Evolutionary conservation across 1,140 invertebrate species (phyloP).

Genomic region (Dinoponera quadriceps): DNA sequence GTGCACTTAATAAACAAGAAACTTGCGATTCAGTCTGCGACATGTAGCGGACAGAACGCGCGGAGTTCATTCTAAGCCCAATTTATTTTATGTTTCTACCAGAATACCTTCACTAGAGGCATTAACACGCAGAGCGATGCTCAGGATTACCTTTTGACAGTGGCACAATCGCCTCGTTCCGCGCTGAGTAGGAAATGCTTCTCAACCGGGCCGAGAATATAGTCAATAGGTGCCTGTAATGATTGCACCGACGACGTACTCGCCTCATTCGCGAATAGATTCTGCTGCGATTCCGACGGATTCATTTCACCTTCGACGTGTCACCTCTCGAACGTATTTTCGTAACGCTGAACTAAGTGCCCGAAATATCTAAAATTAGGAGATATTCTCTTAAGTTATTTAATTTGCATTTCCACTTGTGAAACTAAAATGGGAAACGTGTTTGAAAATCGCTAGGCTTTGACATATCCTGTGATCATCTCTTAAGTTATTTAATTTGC

Average conservation of each 20-base stretch:
- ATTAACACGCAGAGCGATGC: slow-evolving; percentile 39
- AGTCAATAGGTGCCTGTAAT: slow-evolving; percentile 84
- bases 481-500: no score
- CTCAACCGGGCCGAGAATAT: slow-evolving; percentile 91
- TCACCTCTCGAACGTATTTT: neutral
- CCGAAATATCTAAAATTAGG: no score
- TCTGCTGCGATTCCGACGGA: slow-evolving; percentile 84
- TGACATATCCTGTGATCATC: no score
- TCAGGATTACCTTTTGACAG: slow-evolving; percentile 89
- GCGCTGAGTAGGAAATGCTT: slow-evolving; percentile 94
- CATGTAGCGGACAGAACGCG: neutral
- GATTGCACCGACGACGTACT: slow-evolving; percentile 74
- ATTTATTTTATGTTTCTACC: neutral
- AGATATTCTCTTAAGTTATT: no score
- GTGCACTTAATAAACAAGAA: neutral
- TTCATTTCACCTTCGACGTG: slow-evolving; percentile 77
- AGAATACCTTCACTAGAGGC: neutral
- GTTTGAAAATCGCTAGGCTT: no score
- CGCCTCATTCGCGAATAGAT: slow-evolving; percentile 81
- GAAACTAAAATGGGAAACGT: no score
- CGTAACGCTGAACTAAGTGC: neutral
- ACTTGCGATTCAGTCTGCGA: neutral
- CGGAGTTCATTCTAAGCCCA: neutral
- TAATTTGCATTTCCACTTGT: no score
- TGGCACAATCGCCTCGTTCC: slow-evolving; percentile 95